Percentiles rank a stretch among this genome's conserved stretches.
phyloP scores from a whole-genome alignment of 2,888 invertebrate species.

The Agriopis marginaria region DNA sequence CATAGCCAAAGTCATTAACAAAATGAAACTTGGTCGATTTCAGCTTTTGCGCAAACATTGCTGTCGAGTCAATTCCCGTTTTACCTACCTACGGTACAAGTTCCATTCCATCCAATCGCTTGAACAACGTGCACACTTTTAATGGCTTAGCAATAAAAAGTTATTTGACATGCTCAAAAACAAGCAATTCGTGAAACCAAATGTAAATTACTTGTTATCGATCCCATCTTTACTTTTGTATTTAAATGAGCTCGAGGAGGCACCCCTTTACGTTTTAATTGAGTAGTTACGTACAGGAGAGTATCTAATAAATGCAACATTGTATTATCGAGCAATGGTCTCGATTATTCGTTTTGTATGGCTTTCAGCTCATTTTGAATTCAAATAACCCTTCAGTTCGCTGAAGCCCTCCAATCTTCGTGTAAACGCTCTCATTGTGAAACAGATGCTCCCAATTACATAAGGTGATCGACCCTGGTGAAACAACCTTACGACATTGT shows the following conservation, averaged over 20 bases:
- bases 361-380: slow-evolving; percentile 12
- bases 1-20: slow-evolving; percentile 21
- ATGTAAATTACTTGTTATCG: slow-evolving; percentile 18
- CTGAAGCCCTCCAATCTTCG: slow-evolving; percentile 38
- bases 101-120: slow-evolving; percentile 20
- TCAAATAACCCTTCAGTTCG: slow-evolving; percentile 34
- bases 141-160: slow-evolving; percentile 26
- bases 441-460: slow-evolving; percentile 47
- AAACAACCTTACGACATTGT: slow-evolving; percentile 62
- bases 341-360: slow-evolving; percentile 15
- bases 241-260: slow-evolving; percentile 1
- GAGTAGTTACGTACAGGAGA: slow-evolving; percentile 9
- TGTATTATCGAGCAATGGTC: slow-evolving; percentile 17
- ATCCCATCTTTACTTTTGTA: slow-evolving; percentile 17
- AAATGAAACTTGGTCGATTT: slow-evolving; percentile 21
- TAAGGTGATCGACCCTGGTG: slow-evolving; percentile 56
- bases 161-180: slow-evolving; percentile 21
- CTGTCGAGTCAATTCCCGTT: slow-evolving; percentile 14
- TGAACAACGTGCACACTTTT: slow-evolving; percentile 21
- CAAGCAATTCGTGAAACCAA: slow-evolving; percentile 23
- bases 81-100: slow-evolving; percentile 10
- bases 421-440: slow-evolving; percentile 47
- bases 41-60: slow-evolving; percentile 17
- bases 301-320: slow-evolving; percentile 13
- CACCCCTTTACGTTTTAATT: neutral